A percentile compares a stretch with the other conserved stretches of the same genome.
These are phyloP conservation scores for Plusia festucae DNA, from an alignment of 2,888 invertebrate genomes.

Conservation along the genomic window DNA sequence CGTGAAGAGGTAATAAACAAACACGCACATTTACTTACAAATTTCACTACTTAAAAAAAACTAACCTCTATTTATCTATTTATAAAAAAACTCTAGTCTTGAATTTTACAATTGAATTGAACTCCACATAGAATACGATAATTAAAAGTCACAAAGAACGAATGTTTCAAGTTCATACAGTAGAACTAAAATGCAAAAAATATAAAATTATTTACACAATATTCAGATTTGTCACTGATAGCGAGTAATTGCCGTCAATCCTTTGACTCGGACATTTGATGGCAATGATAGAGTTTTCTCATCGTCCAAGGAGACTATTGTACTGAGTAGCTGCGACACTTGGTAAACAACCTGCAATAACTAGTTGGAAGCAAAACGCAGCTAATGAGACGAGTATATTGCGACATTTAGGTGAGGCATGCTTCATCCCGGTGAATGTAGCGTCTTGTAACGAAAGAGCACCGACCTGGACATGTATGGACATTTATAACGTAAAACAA, in stretches of 20 bases:
- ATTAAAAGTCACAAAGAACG: neutral
- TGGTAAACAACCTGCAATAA: conserved; percentile 41
- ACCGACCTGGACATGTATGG: conserved; percentile 18
- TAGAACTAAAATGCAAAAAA: conserved; percentile 9
- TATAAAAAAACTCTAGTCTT: too few relatives aligned
- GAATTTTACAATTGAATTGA: too few relatives aligned
- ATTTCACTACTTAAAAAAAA: too few relatives aligned
- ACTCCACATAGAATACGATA: too few relatives aligned
- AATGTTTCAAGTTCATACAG: neutral
- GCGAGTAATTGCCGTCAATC: conserved; percentile 38
- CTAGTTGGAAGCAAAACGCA: conserved; percentile 53
- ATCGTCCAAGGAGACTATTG: conserved; percentile 58
- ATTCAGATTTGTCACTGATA: conserved; percentile 30
- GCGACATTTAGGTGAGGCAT: conserved; percentile 52
- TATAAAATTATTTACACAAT: neutral
- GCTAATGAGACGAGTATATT: conserved; percentile 60
- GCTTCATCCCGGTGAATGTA: conserved; percentile 57
- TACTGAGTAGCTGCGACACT: conserved; percentile 41
- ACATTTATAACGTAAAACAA: conserved; percentile 21
- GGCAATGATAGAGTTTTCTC: conserved; percentile 57
- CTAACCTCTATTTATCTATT: too few relatives aligned
- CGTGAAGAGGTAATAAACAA: too few relatives aligned
- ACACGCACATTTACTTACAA: too few relatives aligned
- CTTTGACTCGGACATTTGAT: conserved; percentile 49
- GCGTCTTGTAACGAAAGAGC: conserved; percentile 43